Evolutionary conservation across 2,113 vertebrate species (phyloP), one percentile per base, ranked within the genome.

Genomic region (Quiscalus mexicanus): DNA sequence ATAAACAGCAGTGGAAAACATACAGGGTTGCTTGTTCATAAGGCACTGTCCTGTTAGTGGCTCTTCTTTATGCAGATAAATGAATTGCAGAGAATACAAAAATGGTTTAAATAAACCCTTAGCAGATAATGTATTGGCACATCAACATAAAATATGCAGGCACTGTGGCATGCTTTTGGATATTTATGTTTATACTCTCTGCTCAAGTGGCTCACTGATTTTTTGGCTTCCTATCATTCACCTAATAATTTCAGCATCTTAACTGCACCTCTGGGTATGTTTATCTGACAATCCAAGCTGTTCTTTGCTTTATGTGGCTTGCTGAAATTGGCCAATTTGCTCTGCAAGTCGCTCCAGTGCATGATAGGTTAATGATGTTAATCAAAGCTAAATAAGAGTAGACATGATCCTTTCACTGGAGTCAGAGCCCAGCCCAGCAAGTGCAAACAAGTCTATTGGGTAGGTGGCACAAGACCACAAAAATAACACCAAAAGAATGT

Each of bases 1-100:
- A 96, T 97, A 98, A 98, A 98, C 96, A 97, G 97, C 94, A 70
- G 97, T 93, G 96, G 96, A 96, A 98, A 97, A 96, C 97, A 96
- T 97, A 96, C 84, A 75, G 93, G 97, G 91, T 96, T 56, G 87
- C 96, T 96, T 97, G 97, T 97, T 98, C 97, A 95, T 92, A 97
- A 97, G 98, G 96, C 96, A 98, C 95, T 97, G 97, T 98, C 98
- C 98, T 96, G 97, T 98, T 98, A 97, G 97, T 89, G 83, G 95
- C 96, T 98, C 96, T 95, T 97, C 97, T 97, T 98, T 98, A 98
- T 98, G 98, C 98, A 98, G 98, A 99, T 98, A 98, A 98, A 99
- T 99, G 98, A 98, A 98, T 98, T 92, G 91, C 87, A 95, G 91
- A 79, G 97, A 97, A 97, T 94, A 97, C 96, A 97, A 93, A 98